A percentile compares a stretch with the other conserved stretches of the same genome.
Conservation (phyloP, 2,113 vertebrate species). For the Diadophis punctatus region DNA sequence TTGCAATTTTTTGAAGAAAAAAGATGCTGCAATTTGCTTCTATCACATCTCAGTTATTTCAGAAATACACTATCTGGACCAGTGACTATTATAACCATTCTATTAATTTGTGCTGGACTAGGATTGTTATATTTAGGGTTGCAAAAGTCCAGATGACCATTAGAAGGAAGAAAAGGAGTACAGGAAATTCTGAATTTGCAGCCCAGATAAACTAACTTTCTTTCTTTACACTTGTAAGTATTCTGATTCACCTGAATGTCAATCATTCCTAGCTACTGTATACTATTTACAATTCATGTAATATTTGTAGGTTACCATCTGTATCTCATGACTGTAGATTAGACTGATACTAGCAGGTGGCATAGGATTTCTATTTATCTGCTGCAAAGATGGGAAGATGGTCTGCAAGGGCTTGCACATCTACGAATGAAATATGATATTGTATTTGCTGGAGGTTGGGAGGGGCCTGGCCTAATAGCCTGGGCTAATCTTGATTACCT, state of each 20-base stretch:
- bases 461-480: background rate
- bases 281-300: background rate
- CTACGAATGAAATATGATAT: background rate
- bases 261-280: background rate
- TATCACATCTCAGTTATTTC: background rate
- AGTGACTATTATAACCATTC: background rate
- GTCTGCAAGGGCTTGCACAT: background rate
- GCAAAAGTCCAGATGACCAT: background rate
- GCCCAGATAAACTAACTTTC: background rate
- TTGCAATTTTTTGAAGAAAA: background rate
- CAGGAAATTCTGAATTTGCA: background rate
- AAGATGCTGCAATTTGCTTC: background rate
- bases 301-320: background rate
- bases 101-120: background rate
- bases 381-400: background rate
- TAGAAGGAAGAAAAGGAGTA: background rate
- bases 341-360: background rate
- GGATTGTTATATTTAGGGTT: background rate
- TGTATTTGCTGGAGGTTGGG: background rate
- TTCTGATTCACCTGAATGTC: background rate
- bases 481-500: background rate
- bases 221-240: background rate
- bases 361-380: background rate
- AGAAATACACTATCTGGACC: background rate
- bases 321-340: background rate